Percentiles rank a stretch among this genome's conserved stretches.
Conservation (phyloP, 2,113 vertebrate genomes). For the Lipophrys pholis region DNA sequence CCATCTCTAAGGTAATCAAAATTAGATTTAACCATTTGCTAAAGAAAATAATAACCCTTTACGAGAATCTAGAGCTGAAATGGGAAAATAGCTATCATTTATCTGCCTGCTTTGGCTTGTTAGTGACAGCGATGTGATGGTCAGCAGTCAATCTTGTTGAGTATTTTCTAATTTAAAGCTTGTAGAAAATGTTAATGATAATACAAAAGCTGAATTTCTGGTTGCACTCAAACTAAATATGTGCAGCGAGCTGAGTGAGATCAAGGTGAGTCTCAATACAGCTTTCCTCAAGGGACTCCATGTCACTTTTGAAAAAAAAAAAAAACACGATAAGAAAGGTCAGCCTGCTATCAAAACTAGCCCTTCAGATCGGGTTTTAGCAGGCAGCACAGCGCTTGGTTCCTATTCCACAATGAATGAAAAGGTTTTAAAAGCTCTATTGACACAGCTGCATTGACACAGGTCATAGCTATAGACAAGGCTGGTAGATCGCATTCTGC, state of each 20-base stretch:
- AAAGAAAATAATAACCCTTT: no score
- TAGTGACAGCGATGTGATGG: no score
- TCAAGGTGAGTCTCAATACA: slow-evolving; percentile 14
- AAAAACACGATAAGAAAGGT: slow-evolving; percentile 50
- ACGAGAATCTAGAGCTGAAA: no score
- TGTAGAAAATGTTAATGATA: not conserved
- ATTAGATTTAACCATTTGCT: no score
- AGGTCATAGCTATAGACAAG: slow-evolving; percentile 45
- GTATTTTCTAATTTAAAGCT: slow-evolving; percentile 15
- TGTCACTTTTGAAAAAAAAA: slow-evolving; percentile 19
- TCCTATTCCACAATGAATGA: slow-evolving; percentile 12
- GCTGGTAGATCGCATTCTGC: slow-evolving; percentile 33
- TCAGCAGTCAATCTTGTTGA: not conserved
- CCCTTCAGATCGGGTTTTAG: slow-evolving; percentile 36
- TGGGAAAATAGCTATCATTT: no score
- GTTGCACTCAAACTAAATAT: slow-evolving; percentile 1
- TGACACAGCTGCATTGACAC: slow-evolving; percentile 17
- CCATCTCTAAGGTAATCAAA: no score
- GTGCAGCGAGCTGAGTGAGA: slow-evolving; percentile 4
- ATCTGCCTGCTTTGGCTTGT: no score
- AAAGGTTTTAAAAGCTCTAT: slow-evolving; percentile 24
- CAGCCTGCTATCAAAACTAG: slow-evolving; percentile 32
- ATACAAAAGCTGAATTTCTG: slow-evolving; percentile 10
- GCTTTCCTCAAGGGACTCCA: slow-evolving; percentile 20
- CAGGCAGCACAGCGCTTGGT: slow-evolving; percentile 20